Percentiles rank a stretch among this genome's conserved stretches.
Evolutionary conservation across 2,113 vertebrate species (phyloP).

Genomic region (Physeter macrocephalus): DNA sequence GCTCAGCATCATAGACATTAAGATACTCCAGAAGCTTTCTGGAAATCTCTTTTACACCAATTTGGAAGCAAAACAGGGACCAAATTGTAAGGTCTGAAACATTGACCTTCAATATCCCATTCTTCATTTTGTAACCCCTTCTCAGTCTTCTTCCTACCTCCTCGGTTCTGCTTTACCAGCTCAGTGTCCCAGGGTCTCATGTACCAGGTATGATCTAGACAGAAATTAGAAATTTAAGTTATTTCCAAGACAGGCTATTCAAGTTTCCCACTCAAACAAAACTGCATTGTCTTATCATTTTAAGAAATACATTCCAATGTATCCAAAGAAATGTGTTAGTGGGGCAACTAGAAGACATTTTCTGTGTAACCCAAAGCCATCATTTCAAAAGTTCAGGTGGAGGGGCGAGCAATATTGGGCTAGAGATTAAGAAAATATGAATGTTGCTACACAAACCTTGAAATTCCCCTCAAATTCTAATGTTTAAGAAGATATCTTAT

Average conservation of each 20-base stretch:
- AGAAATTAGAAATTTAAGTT: neutral
- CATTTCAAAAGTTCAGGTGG: neutral
- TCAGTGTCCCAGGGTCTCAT: neutral
- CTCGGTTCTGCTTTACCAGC: neutral
- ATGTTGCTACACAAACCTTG: neutral
- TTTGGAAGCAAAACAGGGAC: neutral
- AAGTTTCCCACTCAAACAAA: neutral
- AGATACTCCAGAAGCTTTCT: neutral
- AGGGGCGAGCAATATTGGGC: neutral
- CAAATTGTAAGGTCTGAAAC: neutral
- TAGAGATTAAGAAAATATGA: neutral
- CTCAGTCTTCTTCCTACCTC: neutral
- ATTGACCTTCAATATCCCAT: neutral
- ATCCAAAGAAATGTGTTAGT: neutral
- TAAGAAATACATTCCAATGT: neutral
- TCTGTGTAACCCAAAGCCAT: neutral
- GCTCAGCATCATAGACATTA: neutral
- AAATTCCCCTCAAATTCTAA: neutral
- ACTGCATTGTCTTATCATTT: neutral
- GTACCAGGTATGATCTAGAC: neutral
- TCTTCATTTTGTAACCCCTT: neutral
- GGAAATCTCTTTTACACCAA: neutral
- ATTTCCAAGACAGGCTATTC: neutral
- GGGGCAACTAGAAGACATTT: neutral
- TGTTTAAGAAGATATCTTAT: neutral